Percentiles rank a stretch among this genome's conserved stretches.
These are phyloP conservation scores for Hydrotaea diabolus DNA, from an alignment of 2,888 invertebrate genomes.

Conservation along the genomic window DNA sequence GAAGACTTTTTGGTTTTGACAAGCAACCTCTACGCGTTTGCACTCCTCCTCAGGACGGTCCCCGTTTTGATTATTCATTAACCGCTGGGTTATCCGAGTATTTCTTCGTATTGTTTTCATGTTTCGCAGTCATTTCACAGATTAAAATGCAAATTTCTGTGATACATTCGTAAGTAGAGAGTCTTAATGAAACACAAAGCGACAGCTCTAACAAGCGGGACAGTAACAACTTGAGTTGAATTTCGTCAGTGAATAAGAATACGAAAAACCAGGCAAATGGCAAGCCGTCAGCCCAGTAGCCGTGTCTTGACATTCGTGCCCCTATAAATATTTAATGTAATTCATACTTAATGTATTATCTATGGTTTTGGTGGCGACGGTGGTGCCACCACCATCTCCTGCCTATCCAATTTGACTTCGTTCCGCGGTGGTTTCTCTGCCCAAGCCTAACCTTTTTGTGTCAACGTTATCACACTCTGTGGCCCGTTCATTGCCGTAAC, in stretches of 20 bases:
- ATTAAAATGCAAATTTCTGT: conserved; percentile 38
- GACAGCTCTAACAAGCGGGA: background rate
- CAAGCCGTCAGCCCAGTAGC: background rate
- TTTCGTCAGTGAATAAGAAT: background rate
- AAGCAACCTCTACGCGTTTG: background rate
- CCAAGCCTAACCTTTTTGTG: background rate
- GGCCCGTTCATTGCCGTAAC: background rate
- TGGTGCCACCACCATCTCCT: background rate
- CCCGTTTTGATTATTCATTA: no score
- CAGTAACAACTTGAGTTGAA: background rate
- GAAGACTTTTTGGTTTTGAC: background rate
- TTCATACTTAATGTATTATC: conserved; percentile 54
- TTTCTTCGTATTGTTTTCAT: background rate
- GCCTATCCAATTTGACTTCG: no score
- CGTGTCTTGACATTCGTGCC: background rate
- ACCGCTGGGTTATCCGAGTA: background rate
- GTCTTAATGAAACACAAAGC: background rate
- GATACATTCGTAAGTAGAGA: conserved; percentile 18
- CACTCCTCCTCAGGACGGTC: no score
- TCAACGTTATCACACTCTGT: background rate
- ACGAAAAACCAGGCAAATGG: background rate
- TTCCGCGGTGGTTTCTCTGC: background rate
- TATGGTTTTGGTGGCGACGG: background rate
- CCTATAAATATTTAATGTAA: conserved; percentile 51
- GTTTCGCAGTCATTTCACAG: background rate